phyloP scores from a whole-genome alignment of 2,113 vertebrate species.

The Psilopogon haemacephalus region DNA sequence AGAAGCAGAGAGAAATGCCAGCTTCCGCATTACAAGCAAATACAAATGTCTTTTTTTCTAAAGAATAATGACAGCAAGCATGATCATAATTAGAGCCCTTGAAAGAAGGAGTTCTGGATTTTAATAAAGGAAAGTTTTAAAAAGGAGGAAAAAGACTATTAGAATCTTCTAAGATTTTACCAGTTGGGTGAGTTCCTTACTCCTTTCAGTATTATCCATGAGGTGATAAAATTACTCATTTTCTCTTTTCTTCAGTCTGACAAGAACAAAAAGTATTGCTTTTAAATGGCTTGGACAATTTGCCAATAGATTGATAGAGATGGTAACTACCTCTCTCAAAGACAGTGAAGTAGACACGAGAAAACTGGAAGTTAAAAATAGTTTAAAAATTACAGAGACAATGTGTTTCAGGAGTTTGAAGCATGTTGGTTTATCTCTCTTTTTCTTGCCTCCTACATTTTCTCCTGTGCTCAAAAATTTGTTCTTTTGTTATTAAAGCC shows the following conservation, averaged over 20 bases:
- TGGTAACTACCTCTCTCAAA: not conserved
- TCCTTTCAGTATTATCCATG: not conserved
- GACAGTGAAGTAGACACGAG: not conserved
- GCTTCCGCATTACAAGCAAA: not conserved
- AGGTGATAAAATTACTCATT: not conserved
- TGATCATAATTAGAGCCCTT: not conserved
- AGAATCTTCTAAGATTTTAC: not conserved
- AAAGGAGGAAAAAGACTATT: not conserved
- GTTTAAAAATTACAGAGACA: not conserved
- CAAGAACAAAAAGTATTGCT: not conserved
- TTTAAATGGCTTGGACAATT: constrained; percentile 22
- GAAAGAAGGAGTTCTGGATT: not conserved
- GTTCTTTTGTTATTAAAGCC: not conserved
- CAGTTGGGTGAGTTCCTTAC: not conserved
- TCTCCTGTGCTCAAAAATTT: not conserved
- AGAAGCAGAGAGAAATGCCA: not conserved
- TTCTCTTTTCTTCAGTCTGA: constrained; percentile 16
- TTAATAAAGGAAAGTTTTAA: not conserved
- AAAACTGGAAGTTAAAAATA: not conserved
- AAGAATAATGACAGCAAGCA: not conserved
- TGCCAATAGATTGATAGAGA: constrained; percentile 1
- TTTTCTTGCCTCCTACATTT: not conserved
- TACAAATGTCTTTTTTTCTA: not conserved
- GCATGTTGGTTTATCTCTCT: too few species aligned
- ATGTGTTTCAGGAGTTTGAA: not conserved